phyloP scores from a whole-genome alignment of 2,113 vertebrate species.

The Coryphaenoides rupestris region DNA sequence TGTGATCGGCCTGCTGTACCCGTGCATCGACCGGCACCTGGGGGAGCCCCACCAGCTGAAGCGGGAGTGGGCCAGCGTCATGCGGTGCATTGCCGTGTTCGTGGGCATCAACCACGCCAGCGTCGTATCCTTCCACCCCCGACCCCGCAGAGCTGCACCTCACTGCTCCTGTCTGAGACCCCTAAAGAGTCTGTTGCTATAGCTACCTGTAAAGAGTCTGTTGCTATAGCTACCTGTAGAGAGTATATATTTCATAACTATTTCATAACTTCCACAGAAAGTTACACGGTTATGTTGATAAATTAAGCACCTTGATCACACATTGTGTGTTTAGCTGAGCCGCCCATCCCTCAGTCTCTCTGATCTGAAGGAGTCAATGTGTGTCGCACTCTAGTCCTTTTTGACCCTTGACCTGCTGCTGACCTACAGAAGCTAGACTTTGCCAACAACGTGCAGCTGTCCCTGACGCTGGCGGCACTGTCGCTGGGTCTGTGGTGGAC shows the following conservation, averaged over 20 bases:
- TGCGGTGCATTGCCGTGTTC: constrained; percentile 96
- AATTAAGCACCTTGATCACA: too few species aligned
- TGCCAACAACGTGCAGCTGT: constrained; percentile 94
- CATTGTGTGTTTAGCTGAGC: too few species aligned
- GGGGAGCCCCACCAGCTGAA: constrained; percentile 97
- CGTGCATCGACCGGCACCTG: constrained; percentile 92
- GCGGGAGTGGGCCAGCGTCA: constrained; percentile 98
- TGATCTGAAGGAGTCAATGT: too few species aligned
- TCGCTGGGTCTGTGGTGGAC: constrained; percentile 98
- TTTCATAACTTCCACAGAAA: too few species aligned
- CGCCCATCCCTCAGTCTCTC: too few species aligned
- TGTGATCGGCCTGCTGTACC: constrained; percentile 92
- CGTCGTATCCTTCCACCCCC: constrained; percentile 85
- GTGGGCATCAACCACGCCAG: constrained; percentile 98
- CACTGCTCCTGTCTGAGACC: too few species aligned
- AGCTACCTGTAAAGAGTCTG: too few species aligned
- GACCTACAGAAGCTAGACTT: constrained; percentile 90
- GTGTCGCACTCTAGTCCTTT: not conserved
- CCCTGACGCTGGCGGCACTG: constrained; percentile 89
- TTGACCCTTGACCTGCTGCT: constrained; percentile 48
- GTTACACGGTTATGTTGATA: too few species aligned
- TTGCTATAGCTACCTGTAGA: too few species aligned
- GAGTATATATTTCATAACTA: too few species aligned
- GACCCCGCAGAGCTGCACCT: too few species aligned
- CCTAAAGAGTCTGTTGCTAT: too few species aligned